Conservation (phyloP, 2,888 invertebrate genomes). For the Chelonus formosanus region DNA sequence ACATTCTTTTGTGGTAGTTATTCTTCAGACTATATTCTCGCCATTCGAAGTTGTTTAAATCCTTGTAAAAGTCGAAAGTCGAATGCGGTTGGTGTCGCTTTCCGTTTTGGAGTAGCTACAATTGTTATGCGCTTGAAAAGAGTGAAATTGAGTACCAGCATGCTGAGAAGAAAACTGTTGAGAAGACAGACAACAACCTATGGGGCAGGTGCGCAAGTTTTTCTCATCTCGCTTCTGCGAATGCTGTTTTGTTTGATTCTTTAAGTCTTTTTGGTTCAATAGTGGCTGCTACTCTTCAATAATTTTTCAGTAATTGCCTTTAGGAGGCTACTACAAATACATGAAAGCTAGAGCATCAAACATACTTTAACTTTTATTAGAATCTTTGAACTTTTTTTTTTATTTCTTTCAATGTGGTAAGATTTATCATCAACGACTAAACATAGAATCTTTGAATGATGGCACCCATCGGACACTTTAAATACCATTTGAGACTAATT, state of each 20-base stretch:
- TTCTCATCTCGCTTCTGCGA: constrained; percentile 23
- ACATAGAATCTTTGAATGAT: constrained; percentile 16
- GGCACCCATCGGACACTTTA: constrained; percentile 24
- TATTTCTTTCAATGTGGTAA: neutral
- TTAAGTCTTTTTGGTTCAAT: too few relatives aligned
- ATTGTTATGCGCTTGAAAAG: constrained; percentile 62
- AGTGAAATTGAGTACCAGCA: constrained; percentile 61
- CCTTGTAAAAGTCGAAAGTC: constrained; percentile 53
- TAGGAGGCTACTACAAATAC: too few relatives aligned
- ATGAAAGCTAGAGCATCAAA: too few relatives aligned
- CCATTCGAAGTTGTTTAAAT: constrained; percentile 61
- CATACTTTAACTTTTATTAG: too few relatives aligned
- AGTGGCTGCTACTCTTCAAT: neutral
- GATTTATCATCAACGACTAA: constrained; percentile 15
- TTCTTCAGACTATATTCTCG: constrained; percentile 30
- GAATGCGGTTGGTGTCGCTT: constrained; percentile 56
- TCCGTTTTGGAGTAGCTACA: constrained; percentile 58
- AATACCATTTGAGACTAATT: constrained; percentile 47
- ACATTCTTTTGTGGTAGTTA: constrained; percentile 34
- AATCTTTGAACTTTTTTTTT: too few relatives aligned
- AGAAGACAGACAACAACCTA: constrained; percentile 22
- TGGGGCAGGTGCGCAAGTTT: constrained; percentile 41
- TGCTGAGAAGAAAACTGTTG: constrained; percentile 24
- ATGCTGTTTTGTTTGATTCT: neutral
- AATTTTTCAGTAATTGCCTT: constrained; percentile 6